A percentile compares a stretch with the other conserved stretches of the same genome.
These are phyloP conservation scores for Dasypolia templi DNA, from an alignment of 2,888 invertebrate genomes.

Conservation along the genomic window DNA sequence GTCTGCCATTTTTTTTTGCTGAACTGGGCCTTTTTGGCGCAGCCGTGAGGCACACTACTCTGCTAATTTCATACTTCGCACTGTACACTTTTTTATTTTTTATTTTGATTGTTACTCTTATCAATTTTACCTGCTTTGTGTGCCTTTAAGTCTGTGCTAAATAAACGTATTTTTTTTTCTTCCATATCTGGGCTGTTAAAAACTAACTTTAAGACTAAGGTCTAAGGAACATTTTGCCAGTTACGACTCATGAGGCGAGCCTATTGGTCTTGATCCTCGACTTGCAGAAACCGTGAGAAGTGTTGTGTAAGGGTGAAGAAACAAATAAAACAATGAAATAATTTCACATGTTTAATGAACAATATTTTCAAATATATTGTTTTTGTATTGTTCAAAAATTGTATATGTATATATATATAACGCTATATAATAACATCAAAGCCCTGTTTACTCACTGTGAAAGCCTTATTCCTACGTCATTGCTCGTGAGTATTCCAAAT, in stretches of 20 bases:
- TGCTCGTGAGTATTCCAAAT: constrained; percentile 71
- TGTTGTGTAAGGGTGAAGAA: neutral
- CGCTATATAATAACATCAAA: constrained; percentile 87
- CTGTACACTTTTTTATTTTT: no score
- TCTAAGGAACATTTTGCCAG: neutral
- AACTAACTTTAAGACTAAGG: no score
- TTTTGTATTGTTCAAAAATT: constrained; percentile 88
- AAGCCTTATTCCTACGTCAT: constrained; percentile 84
- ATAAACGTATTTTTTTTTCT: no score
- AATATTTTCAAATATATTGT: constrained; percentile 87
- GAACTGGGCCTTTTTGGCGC: no score
- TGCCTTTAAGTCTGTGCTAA: no score
- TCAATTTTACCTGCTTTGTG: no score
- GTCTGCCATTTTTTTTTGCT: no score
- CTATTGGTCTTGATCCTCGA: neutral
- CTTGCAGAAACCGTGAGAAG: neutral
- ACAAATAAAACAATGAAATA: constrained; percentile 74
- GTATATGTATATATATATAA: constrained; percentile 88
- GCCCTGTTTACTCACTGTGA: constrained; percentile 89
- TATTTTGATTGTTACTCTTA: no score
- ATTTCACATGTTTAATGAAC: constrained; percentile 89
- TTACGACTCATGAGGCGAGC: neutral
- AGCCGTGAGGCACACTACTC: no score
- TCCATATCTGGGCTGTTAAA: no score
- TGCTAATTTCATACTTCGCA: no score